Evolutionary conservation across 2,797 vertebrate genomes (phyloP).

Genomic region (Sciurus carolinensis): DNA sequence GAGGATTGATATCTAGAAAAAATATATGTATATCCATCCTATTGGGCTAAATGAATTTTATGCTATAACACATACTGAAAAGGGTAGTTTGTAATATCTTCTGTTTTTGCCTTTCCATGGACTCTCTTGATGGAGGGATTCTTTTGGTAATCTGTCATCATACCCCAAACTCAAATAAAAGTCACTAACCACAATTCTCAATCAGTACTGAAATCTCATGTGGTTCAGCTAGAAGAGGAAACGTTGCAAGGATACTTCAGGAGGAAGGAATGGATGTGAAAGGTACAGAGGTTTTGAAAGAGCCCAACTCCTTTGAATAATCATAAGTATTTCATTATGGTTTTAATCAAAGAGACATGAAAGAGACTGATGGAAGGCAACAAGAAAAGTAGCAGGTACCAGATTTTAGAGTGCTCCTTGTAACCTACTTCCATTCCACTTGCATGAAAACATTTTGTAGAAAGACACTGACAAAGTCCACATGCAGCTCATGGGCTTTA

Average conservation of each 20-base stretch:
- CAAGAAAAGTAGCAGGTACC: not conserved
- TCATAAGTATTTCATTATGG: not conserved
- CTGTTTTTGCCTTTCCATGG: not conserved
- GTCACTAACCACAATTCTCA: not conserved
- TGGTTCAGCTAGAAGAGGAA: slow-evolving; percentile 12
- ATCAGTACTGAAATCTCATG: not conserved
- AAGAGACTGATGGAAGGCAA: not conserved
- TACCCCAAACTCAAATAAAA: slow-evolving; percentile 46
- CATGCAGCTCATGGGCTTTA: not conserved
- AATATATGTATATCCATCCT: too few relatives aligned
- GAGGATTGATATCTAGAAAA: too few relatives aligned
- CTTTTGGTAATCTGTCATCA: slow-evolving; percentile 19
- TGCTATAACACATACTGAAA: not conserved
- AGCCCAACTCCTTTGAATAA: not conserved
- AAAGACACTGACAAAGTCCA: not conserved
- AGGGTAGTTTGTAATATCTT: not conserved
- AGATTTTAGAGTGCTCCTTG: not conserved
- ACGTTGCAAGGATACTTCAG: not conserved
- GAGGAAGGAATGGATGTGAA: not conserved
- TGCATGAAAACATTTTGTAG: not conserved
- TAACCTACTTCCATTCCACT: not conserved
- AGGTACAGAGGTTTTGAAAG: not conserved
- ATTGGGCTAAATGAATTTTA: not conserved
- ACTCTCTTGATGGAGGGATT: slow-evolving; percentile 22
- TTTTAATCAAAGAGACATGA: slow-evolving; percentile 1